A percentile compares a stretch with the other conserved stretches of the same genome.
These are phyloP conservation scores for Cotesia congregata DNA, from an alignment of 2,888 invertebrate species.

Conservation along the genomic window DNA sequence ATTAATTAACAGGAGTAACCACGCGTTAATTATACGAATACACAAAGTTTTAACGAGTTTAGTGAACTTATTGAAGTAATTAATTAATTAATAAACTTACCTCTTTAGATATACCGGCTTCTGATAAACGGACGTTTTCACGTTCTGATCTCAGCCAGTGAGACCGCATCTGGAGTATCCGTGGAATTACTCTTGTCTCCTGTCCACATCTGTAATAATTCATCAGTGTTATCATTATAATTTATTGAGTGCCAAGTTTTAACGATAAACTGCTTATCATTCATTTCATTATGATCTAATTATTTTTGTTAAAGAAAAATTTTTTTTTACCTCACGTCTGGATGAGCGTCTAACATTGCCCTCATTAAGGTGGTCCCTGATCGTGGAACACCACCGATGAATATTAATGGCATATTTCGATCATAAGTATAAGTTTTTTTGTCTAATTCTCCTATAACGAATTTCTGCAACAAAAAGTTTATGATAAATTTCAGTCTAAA, in stretches of 20 bases:
- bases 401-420: conserved; percentile 92
- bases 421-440: conserved; percentile 82
- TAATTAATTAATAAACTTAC: conserved; percentile 67
- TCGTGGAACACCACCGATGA: conserved; percentile 97
- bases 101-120: conserved; percentile 93
- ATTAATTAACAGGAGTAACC: conserved; percentile 15
- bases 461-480: conserved; percentile 72
- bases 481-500: neutral
- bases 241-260: neutral
- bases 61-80: conserved; percentile 21
- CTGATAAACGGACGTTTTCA: conserved; percentile 89
- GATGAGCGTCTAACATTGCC: conserved; percentile 98
- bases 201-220: conserved; percentile 84
- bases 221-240: conserved; percentile 13
- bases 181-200: conserved; percentile 96
- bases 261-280: neutral
- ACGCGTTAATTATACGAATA: neutral
- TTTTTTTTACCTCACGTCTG: conserved; percentile 83
- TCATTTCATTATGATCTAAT: neutral
- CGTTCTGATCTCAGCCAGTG: conserved; percentile 97
- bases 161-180: conserved; percentile 93
- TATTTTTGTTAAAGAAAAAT: neutral
- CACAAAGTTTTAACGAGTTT: conserved; percentile 1
- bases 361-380: conserved; percentile 98
- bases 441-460: conserved; percentile 75